A percentile compares a stretch with the other conserved stretches of the same genome.
Conservation (phyloP, 2,113 vertebrate species). For the Dasypus novemcinctus region DNA sequence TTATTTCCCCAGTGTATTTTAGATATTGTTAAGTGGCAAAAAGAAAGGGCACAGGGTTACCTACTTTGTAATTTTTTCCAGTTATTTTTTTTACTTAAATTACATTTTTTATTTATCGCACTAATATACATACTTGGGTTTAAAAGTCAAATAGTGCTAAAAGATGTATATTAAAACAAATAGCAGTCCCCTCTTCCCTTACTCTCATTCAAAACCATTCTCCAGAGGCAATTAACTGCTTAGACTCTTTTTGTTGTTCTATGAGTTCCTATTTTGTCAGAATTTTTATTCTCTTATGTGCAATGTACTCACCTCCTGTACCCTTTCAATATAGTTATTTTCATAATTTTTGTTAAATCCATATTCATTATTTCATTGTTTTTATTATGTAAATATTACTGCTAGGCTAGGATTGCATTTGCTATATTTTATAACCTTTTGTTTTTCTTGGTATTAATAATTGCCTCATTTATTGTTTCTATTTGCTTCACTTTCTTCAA, state of each 20-base stretch:
- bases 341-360: not conserved
- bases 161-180: not conserved
- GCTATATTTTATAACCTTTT: constrained; percentile 12
- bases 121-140: not conserved
- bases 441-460: constrained; percentile 8
- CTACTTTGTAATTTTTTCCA: not conserved
- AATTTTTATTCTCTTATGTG: not conserved
- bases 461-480: not conserved
- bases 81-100: not conserved
- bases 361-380: not conserved
- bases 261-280: not conserved
- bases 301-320: not conserved
- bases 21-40: not conserved
- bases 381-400: not conserved
- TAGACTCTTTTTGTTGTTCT: not conserved
- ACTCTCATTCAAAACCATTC: not conserved
- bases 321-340: constrained; percentile 25
- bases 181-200: not conserved
- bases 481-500: not conserved
- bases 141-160: not conserved
- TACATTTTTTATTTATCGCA: not conserved
- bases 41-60: not conserved
- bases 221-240: not conserved
- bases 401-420: not conserved
- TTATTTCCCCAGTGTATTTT: constrained; percentile 22